Evolutionary conservation across 2,888 invertebrate genomes (phyloP).

Genomic region (Suillia variegata): DNA sequence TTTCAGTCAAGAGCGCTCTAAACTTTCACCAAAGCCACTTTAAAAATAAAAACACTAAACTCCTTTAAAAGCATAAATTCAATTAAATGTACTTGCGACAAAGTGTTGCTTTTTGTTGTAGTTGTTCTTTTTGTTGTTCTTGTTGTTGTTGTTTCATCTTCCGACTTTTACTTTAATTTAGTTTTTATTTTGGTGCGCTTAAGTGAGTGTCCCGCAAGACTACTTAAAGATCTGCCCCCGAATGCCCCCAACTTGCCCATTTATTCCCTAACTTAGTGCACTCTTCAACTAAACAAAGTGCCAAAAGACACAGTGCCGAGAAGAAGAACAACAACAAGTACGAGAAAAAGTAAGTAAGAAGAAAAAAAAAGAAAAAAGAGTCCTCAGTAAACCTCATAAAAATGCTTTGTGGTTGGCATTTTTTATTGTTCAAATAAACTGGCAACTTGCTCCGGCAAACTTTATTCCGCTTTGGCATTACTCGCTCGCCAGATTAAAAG

Average conservation of each 20-base stretch:
- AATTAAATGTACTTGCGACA: constrained; percentile 18
- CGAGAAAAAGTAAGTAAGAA: too few species aligned
- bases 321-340: too few species aligned
- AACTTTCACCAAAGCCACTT: too few species aligned
- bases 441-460: background rate
- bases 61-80: constrained; percentile 25
- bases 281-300: constrained; percentile 16
- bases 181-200: background rate
- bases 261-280: too few species aligned
- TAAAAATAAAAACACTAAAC: too few species aligned
- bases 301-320: background rate
- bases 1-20: too few species aligned
- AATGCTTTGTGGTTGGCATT: constrained; percentile 48
- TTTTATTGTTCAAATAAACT: constrained; percentile 36
- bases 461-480: background rate
- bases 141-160: too few species aligned
- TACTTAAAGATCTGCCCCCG: too few species aligned
- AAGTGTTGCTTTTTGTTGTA: background rate
- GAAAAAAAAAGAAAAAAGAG: too few species aligned
- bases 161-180: too few species aligned
- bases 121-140: too few species aligned
- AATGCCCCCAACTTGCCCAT: too few species aligned
- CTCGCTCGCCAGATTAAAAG: background rate
- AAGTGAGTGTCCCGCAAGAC: constrained; percentile 6
- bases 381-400: constrained; percentile 40